Percentiles rank a stretch among this genome's conserved stretches.
phyloP scores from a whole-genome alignment of 2,797 vertebrate genomes.

The Notoglanidium macrostoma region DNA sequence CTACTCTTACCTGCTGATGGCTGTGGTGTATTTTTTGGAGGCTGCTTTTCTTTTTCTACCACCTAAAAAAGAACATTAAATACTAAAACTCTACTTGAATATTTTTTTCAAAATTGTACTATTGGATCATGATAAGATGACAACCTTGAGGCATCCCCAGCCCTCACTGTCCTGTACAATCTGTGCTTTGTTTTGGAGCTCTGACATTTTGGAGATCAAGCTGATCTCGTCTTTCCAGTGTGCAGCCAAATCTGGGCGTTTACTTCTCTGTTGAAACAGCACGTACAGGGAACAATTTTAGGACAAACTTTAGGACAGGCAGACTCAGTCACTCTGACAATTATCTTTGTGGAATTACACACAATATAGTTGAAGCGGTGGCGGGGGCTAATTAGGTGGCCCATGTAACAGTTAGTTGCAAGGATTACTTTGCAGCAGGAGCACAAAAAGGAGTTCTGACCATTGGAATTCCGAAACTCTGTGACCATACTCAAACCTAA shows the following conservation, averaged over 20 bases:
- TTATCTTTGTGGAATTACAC: background rate
- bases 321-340: background rate
- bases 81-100: background rate
- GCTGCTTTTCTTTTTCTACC: slow-evolving; percentile 27
- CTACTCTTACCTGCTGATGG: slow-evolving; percentile 13
- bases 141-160: slow-evolving; percentile 43
- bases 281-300: background rate
- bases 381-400: slow-evolving; percentile 26
- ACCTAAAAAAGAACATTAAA: slow-evolving; percentile 25
- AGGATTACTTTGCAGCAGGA: slow-evolving; percentile 33
- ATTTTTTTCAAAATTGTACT: background rate
- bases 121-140: background rate
- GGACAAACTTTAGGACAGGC: background rate
- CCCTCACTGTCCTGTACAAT: slow-evolving; percentile 39
- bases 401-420: slow-evolving; percentile 6
- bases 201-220: background rate
- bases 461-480: slow-evolving; percentile 32
- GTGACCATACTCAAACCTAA: slow-evolving; percentile 45
- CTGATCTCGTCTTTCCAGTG: background rate
- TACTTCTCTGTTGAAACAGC: slow-evolving; percentile 39
- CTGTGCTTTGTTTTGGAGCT: slow-evolving; percentile 31
- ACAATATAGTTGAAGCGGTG: slow-evolving; percentile 46
- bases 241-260: slow-evolving; percentile 21
- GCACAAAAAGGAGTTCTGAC: slow-evolving; percentile 38
- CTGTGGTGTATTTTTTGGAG: background rate